Percentiles rank a stretch among this genome's conserved stretches.
Evolutionary conservation across 2,113 vertebrate species (phyloP).

Genomic region (Cairina moschata): DNA sequence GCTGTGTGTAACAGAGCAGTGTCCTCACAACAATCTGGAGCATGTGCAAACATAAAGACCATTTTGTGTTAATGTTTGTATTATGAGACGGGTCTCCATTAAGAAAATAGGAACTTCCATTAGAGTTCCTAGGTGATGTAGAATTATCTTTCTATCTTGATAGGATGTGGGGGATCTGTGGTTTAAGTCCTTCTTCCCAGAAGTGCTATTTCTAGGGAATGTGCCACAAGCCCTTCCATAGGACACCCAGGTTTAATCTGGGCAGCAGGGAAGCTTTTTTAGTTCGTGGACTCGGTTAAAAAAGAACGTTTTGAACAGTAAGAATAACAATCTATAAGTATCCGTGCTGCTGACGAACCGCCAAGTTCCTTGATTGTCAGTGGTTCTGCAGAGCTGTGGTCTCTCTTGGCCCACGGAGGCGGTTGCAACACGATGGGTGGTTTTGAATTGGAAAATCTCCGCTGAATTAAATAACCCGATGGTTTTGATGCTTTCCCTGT

Average conservation of each 20-base stretch:
- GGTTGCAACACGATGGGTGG: fast-evolving
- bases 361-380: neutral
- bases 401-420: neutral
- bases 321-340: neutral
- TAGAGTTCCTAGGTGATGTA: neutral
- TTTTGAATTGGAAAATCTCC: neutral
- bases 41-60: fast-evolving
- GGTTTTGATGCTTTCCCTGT: neutral
- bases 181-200: neutral
- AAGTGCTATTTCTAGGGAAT: fast-evolving
- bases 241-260: neutral
- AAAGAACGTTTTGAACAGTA: fast-evolving
- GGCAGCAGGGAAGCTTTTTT: neutral
- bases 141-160: neutral
- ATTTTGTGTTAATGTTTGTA: fast-evolving
- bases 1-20: fast-evolving
- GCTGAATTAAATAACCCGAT: fast-evolving
- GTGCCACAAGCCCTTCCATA: fast-evolving
- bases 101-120: neutral
- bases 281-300: fast-evolving
- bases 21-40: neutral
- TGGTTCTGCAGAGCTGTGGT: neutral
- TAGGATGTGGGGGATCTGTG: neutral
- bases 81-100: neutral
- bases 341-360: neutral